These are phyloP conservation scores for Alviniconcha marisindica DNA, from an alignment of 1,140 invertebrate genomes.

Conservation along the genomic window DNA sequence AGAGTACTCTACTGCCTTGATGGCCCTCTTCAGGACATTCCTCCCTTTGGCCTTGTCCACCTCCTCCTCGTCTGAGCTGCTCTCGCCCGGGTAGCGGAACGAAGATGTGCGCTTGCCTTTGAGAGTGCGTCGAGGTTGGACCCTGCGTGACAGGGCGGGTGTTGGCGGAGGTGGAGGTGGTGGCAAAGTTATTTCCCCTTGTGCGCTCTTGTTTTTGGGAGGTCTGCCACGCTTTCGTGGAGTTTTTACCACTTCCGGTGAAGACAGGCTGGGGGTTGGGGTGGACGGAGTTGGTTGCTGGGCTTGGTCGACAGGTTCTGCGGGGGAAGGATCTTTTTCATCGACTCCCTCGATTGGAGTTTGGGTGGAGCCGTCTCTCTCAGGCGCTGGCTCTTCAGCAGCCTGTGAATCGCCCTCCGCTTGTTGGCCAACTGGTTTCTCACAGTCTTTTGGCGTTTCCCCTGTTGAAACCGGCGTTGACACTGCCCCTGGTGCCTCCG, in stretches of 20 bases:
- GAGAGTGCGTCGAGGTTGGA: conserved; percentile 54
- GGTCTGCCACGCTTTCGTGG: conserved; percentile 18
- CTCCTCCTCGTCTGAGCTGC: conserved; percentile 13
- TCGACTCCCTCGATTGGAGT: no score
- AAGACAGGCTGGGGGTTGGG: no score
- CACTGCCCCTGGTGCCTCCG: not conserved
- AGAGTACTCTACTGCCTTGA: conserved; percentile 20
- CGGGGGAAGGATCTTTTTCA: no score
- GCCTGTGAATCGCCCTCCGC: no score
- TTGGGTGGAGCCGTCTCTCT: no score
- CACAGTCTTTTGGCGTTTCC: no score
- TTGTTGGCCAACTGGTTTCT: no score
- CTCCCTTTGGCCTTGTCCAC: conserved; percentile 31
- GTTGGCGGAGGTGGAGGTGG: not conserved
- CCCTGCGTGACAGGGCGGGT: conserved; percentile 8
- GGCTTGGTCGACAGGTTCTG: no score
- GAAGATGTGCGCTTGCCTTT: conserved; percentile 52
- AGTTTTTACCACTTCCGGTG: not conserved
- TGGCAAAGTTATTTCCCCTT: not conserved
- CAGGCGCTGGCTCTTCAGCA: no score
- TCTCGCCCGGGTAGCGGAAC: conserved; percentile 32
- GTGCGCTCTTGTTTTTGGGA: not conserved
- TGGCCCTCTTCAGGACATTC: conserved; percentile 12
- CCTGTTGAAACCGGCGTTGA: not conserved
- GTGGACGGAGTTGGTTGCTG: no score